Percentiles rank a stretch among this genome's conserved stretches.
Conservation (phyloP, 2,888 invertebrate genomes). For the Cataglyphis albicans region DNA sequence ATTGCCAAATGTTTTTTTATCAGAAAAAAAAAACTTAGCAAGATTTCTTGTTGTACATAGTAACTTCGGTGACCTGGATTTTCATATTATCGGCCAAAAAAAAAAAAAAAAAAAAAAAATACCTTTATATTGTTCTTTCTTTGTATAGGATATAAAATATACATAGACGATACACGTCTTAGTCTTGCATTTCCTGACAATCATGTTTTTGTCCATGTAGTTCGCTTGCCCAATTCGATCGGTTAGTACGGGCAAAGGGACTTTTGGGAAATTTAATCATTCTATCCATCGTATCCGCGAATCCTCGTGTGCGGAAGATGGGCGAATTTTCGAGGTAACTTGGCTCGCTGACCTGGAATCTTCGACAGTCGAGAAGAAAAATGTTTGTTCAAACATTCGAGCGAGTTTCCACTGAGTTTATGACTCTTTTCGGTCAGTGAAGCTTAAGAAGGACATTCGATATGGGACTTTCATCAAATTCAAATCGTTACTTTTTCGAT, state of each 20-base stretch:
- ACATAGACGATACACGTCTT: not conserved
- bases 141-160: not conserved
- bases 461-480: not conserved
- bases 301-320: slow-evolving; percentile 30
- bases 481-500: not conserved
- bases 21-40: not conserved
- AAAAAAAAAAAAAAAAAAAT: not conserved
- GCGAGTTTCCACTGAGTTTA: slow-evolving; percentile 28
- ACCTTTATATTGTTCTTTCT: not conserved
- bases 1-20: not conserved
- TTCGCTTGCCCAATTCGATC: slow-evolving; percentile 34
- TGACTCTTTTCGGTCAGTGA: slow-evolving; percentile 31
- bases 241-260: slow-evolving; percentile 52
- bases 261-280: slow-evolving; percentile 68
- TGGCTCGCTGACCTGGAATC: slow-evolving; percentile 67
- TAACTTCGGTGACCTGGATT: slow-evolving; percentile 20
- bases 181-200: not conserved
- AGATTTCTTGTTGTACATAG: slow-evolving; percentile 1
- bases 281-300: slow-evolving; percentile 42
- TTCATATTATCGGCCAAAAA: slow-evolving; percentile 14
- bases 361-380: slow-evolving; percentile 43
- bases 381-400: slow-evolving; percentile 53
- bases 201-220: slow-evolving; percentile 7
- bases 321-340: slow-evolving; percentile 41
- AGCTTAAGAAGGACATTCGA: slow-evolving; percentile 6